Base-by-base conservation (phyloP, 2,797 vertebrate species). In the Loriculus beryllinus region DNA sequence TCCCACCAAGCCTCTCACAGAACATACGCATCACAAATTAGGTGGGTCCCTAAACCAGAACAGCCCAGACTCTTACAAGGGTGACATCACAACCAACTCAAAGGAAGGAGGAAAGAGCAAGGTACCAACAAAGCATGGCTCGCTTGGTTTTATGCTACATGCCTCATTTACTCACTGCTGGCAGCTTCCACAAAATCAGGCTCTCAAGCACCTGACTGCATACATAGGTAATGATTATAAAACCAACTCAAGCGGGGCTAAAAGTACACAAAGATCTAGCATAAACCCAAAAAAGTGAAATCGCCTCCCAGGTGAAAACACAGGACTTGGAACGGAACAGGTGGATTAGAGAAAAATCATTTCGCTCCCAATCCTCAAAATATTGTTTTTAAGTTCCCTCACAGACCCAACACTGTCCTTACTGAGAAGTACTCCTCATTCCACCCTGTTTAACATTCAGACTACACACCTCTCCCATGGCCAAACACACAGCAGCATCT, bases 141-240 rank as follows among this genome's bases (percentile, higher is more conserved):
- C 12, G 51, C 90, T 93, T 14, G 1, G 49, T 65, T 84, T 95
- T 82, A 82, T 65, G 82, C 88, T 86, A 67, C 92, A 93, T 52
- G 93, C 81, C 86, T 92, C 88, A 92, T 91, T 95, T 93, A 68
- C 87, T 96, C 86, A 80, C 78, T 87, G 92, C 90, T 90, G 88
- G 95, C 91, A 93, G 88, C 88, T 89, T 81, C 88, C 91, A 90
- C 86, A 80, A 82, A 86, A 82, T 45, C 88, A 68, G 86, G 40
- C 83, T 88, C 35, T 91, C 82, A n/a, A 82, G 83, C 94, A 93
- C 92, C 93, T 94, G 90, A 94, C 92, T 78, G 63, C 25, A 86
- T 17, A 68, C 88, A 69, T 16, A 82, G 91, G 90, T 92, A 89
- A 91, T 69, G 89, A 92, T 95, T 89, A 91, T 68, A 94, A 92